Base-by-base conservation (phyloP, 23 tunicate species). In the Trididemnum miniatum region DNA sequence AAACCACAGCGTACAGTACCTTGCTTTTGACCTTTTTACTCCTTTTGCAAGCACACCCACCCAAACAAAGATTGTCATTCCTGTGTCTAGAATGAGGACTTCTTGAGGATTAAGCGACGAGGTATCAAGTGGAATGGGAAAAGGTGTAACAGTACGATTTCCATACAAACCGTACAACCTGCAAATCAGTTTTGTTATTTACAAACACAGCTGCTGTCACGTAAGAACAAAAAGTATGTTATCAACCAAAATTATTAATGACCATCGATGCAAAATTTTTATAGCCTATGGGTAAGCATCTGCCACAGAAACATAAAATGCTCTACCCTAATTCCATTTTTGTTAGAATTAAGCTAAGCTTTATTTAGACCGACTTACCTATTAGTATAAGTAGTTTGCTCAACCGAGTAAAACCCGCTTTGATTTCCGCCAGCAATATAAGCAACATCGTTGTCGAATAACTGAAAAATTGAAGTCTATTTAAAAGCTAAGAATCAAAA, bases 401-500 rank as follows among this genome's bases (percentile, higher is more conserved):
- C 99, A 2, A 90, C 96, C 31, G 95, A 83, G 78, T 95, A 95
- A 73, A 95, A 95, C 1, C 99, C 99, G 40, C 99, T 95, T 28
- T 75, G 73, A 38, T 78, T 89, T n/a, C 99, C 99, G 35, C 99
- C 99, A 31, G 87, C 96, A 34, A 95, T 95, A 74, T 95, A 95
- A 0, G 92, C 87, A 31, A 95, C 87, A 84, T 88, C 94, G 86
- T 86, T 86, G 76, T 87, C 79, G 66, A 95, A 95, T 65, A 95
- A 25, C 87, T 88, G 72, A 71, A 71, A 80, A 62, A n/a, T n/a
- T n/a, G n/a, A n/a, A n/a, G n/a, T n/a, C n/a, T n/a, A n/a, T n/a
- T n/a, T n/a, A n/a, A n/a, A n/a, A n/a, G n/a, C n/a, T n/a, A n/a
- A n/a, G n/a, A n/a, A n/a, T n/a, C n/a, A n/a, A n/a, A n/a, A n/a